Evolutionary conservation across 2,113 vertebrate species (phyloP).

Genomic region (Mesocricetus auratus): DNA sequence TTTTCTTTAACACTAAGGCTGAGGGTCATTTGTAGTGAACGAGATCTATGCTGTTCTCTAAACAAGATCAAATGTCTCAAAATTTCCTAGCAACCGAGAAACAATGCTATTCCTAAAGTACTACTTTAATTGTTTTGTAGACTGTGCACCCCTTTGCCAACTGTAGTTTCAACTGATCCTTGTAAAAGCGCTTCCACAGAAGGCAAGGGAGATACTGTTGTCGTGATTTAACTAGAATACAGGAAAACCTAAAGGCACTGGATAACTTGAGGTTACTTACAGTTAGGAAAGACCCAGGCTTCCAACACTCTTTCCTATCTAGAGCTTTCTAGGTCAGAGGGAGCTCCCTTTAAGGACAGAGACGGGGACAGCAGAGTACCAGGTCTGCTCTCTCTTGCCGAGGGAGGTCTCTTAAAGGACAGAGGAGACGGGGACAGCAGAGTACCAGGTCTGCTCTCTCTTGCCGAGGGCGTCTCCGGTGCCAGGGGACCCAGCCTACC

Average conservation of each 20-base stretch:
- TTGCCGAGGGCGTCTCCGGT: not conserved
- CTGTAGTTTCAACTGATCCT: conserved; percentile 26
- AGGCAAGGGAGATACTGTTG: conserved; percentile 24
- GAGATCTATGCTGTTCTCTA: not conserved
- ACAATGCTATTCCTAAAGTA: not conserved
- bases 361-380: not conserved
- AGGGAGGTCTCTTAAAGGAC: not conserved
- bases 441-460: not conserved
- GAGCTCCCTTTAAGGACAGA: not conserved
- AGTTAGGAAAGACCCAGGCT: not conserved
- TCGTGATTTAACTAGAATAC: conserved; percentile 10
- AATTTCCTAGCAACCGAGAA: conserved; percentile 37
- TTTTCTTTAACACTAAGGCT: not conserved
- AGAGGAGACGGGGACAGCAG: not conserved
- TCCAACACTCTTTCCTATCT: not conserved
- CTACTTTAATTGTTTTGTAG: conserved; percentile 2
- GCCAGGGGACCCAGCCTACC: not conserved
- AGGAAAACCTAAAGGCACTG: not conserved
- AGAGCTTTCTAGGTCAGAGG: not conserved
- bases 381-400: not conserved
- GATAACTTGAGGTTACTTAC: not conserved
- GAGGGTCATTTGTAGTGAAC: not conserved
- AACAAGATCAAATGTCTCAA: conserved; percentile 14
- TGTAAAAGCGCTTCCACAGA: not conserved
- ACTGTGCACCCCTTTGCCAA: not conserved